Conservation (phyloP, 1,140 invertebrate genomes). For the Brachionus rubens region DNA sequence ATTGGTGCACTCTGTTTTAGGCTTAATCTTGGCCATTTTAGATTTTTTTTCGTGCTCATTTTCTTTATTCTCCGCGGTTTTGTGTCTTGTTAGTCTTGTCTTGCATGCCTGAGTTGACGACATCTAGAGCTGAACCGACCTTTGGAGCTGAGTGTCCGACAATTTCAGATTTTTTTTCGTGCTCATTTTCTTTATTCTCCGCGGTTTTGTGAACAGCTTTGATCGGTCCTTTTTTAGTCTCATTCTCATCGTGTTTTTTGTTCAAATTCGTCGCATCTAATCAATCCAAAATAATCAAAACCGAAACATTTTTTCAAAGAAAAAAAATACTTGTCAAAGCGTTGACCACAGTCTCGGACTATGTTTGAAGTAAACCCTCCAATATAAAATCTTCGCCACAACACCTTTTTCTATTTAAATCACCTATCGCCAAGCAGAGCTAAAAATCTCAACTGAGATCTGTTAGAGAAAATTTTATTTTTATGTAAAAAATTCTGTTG, state of each 20-base stretch:
- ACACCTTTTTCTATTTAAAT: slow-evolving; percentile 38
- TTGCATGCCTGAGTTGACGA: not conserved
- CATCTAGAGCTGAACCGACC: slow-evolving; percentile 22
- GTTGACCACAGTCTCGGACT: not conserved
- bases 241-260: not conserved
- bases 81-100: not conserved
- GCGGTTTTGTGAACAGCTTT: slow-evolving; percentile 10
- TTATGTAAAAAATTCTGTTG: too few relatives aligned
- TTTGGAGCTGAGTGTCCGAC: not conserved
- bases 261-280: not conserved
- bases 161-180: slow-evolving; percentile 6
- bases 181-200: slow-evolving; percentile 15
- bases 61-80: slow-evolving; percentile 7
- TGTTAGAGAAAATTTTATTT: too few relatives aligned
- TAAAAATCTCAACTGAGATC: too few relatives aligned
- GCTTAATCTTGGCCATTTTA: slow-evolving; percentile 7
- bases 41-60: slow-evolving; percentile 1
- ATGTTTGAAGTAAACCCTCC: not conserved
- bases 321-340: slow-evolving; percentile 1
- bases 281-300: too few relatives aligned
- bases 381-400: slow-evolving; percentile 29
- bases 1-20: too few relatives aligned
- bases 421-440: too few relatives aligned
- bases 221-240: not conserved
- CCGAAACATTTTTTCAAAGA: too few relatives aligned